Evolutionary conservation across 2,113 vertebrate species (phyloP).

Genomic region (Eonycteris spelaea): DNA sequence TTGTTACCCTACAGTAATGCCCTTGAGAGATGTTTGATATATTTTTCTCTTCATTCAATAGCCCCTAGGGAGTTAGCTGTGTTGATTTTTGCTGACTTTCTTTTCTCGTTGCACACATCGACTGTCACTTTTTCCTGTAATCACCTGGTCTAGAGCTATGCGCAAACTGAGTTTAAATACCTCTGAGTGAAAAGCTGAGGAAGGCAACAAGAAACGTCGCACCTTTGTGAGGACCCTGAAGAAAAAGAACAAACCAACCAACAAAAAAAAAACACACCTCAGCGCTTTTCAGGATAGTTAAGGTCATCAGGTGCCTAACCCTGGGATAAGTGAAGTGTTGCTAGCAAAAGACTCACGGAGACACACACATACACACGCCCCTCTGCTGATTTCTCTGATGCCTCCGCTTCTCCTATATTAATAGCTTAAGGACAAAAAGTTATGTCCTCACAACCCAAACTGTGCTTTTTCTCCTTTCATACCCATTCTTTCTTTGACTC

Average conservation of each 20-base stretch:
- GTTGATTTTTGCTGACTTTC: not conserved
- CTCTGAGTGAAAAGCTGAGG: not conserved
- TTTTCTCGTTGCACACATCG: not conserved
- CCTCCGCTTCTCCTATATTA: not conserved
- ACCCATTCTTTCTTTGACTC: not conserved
- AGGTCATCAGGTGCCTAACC: not conserved
- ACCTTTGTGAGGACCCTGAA: not conserved
- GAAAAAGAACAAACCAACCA: not conserved
- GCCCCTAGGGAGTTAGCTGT: not conserved
- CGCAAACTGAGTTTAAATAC: not conserved
- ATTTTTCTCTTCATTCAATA: not conserved
- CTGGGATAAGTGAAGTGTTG: not conserved
- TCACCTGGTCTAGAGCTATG: not conserved
- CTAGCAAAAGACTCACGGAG: not conserved
- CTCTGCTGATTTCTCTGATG: not conserved
- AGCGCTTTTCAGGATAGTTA: not conserved
- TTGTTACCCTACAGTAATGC: not conserved
- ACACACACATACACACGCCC: not conserved
- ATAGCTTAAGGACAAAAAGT: not conserved
- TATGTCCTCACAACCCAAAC: not conserved
- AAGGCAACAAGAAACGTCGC: not conserved
- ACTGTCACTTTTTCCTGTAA: not conserved
- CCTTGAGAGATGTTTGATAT: not conserved
- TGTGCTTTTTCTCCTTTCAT: not conserved
- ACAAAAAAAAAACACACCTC: not conserved